Evolutionary conservation across 2,797 vertebrate species (phyloP).

Genomic region (Acropternis orthonyx): DNA sequence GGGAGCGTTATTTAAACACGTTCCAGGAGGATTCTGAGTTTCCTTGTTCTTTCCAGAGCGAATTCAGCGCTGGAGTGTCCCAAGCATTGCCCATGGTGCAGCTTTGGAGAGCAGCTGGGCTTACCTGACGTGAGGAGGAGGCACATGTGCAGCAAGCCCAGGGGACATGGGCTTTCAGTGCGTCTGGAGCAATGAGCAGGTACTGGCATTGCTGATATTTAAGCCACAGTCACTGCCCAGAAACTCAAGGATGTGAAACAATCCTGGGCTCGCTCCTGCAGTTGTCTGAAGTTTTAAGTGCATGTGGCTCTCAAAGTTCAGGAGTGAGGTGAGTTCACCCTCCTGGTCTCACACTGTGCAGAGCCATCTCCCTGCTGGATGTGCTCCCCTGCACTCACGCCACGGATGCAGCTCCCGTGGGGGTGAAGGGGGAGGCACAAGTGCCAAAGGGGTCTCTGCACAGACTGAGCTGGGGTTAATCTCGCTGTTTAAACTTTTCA

Average conservation of each 20-base stretch:
- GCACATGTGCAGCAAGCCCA: conserved; percentile 14
- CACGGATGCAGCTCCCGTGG: background rate
- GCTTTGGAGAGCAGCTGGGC: background rate
- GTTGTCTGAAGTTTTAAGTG: too few relatives aligned
- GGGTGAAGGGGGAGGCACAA: background rate
- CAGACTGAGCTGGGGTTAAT: background rate
- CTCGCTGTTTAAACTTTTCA: background rate
- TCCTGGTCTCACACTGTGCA: accelerated
- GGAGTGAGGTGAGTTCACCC: background rate
- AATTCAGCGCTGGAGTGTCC: background rate
- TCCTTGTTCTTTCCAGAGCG: conserved; percentile 38
- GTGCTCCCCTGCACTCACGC: background rate
- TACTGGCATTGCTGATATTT: background rate
- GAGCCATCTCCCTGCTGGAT: background rate
- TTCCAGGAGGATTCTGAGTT: background rate
- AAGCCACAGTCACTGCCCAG: background rate
- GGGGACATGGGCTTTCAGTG: conserved; percentile 63
- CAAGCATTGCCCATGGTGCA: background rate
- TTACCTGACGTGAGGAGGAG: conserved; percentile 44
- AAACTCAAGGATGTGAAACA: background rate
- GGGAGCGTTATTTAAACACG: background rate
- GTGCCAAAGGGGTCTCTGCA: background rate
- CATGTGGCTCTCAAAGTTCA: too few relatives aligned
- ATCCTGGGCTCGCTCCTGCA: background rate
- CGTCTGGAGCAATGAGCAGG: conserved; percentile 54